Evolutionary conservation across 2,113 vertebrate species (phyloP).

Genomic region (Nycticorax nycticorax): DNA sequence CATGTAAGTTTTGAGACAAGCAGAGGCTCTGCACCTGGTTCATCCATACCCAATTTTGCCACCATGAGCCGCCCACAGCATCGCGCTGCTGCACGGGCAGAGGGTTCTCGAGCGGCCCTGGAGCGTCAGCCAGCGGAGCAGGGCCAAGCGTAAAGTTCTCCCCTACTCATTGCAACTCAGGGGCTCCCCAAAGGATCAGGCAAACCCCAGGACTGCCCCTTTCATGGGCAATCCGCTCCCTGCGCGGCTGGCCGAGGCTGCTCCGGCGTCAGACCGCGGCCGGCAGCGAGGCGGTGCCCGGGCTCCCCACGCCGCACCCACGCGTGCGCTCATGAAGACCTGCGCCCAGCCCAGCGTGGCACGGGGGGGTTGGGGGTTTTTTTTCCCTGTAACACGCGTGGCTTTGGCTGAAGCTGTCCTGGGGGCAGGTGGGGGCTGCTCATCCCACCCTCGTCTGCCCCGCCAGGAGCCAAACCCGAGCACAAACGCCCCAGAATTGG

Average conservation of each 20-base stretch:
- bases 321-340: rapidly evolving
- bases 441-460: rapidly evolving
- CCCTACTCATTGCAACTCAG: rapidly evolving
- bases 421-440: not conserved
- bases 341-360: not conserved
- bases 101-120: not conserved
- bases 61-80: rapidly evolving
- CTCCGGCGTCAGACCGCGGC: not conserved
- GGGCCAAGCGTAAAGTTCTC: rapidly evolving
- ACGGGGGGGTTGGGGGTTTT: not conserved
- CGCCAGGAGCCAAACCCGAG: not conserved
- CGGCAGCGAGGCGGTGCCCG: rapidly evolving
- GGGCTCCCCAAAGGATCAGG: rapidly evolving
- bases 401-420: not conserved
- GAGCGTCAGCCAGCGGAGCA: not conserved
- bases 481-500: rapidly evolving
- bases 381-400: rapidly evolving
- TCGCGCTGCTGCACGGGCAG: not conserved
- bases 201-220: rapidly evolving
- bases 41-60: not conserved
- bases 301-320: rapidly evolving
- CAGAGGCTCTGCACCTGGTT: not conserved
- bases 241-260: rapidly evolving
- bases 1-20: not conserved
- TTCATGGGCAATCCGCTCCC: rapidly evolving